Base-by-base conservation (phyloP, 2,113 vertebrate species). In the Drymodes brunneopygia region DNA sequence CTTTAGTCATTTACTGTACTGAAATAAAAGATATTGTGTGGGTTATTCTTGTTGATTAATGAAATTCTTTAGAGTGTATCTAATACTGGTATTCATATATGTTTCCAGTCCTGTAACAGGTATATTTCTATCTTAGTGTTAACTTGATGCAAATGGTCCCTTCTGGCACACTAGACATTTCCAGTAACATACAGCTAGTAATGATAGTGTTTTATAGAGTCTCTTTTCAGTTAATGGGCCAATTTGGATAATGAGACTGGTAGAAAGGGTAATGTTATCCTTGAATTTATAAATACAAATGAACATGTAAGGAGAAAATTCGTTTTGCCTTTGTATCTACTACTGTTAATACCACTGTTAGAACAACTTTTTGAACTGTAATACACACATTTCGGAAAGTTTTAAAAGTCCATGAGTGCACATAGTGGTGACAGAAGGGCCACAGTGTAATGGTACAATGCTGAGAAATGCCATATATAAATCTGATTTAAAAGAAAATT, bases 371-470 rank as follows among this genome's bases (percentile, higher is more conserved):
- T 60, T 29, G 4, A 56, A 44, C 60, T 62, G 21, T 61, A 44
- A 21, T 86, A 35, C 3, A 21, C 3, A 12, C 0, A 1, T 17
- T 42, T 70, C 19, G 45, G n/a, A 45, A 74, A 45, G 62, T 75
- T 75, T 28, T 12, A 77, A 58, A 56, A 77, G 23, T 4, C 6
- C 0, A 1, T 54, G 27, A 56, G 14, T 16, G 15, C 18, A 42
- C 29, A 23, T 35, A 24, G n/a, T 15, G 4, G 28, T 28, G 20
- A 7, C 31, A 67, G 42, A 80, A 53, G 23, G 17, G 33, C 28
- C 17, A 20, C 12, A 40, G 3, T 48, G 25, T 72, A n/a, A 35
- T 33, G 21, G 3, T n/a, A 17, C 0, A 4, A 12, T 2, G 4
- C 50, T 77, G 53, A 18, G 15, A 24, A 80, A 64, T 71, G 44